Conservation (phyloP, 1,140 invertebrate genomes). For the Cheumatopsyche charites region DNA sequence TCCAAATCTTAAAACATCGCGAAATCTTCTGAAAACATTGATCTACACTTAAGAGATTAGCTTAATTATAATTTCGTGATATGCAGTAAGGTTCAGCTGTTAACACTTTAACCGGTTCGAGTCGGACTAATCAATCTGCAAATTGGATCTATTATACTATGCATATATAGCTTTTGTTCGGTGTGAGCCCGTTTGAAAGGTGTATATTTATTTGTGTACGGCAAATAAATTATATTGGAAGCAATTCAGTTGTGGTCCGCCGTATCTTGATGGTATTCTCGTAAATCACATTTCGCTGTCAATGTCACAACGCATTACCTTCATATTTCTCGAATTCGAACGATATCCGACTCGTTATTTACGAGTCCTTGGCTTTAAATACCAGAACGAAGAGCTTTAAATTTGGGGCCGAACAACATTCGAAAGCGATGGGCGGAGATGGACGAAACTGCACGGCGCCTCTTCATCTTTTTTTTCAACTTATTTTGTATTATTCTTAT, state of each 20-base stretch:
- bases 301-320: conserved; percentile 15
- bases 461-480: background rate
- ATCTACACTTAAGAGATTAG: background rate
- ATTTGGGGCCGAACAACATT: background rate
- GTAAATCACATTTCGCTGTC: conserved; percentile 17
- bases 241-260: background rate
- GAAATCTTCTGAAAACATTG: background rate
- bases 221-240: too few relatives aligned
- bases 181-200: too few relatives aligned
- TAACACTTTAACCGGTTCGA: conserved; percentile 16
- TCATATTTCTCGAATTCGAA: conserved; percentile 19
- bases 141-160: conserved; percentile 8
- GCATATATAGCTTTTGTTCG: too few relatives aligned
- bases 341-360: conserved; percentile 13
- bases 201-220: too few relatives aligned
- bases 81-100: background rate
- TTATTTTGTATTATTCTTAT: background rate
- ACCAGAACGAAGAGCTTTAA: conserved; percentile 13
- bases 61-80: conserved; percentile 12
- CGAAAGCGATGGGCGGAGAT: too few relatives aligned
- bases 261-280: conserved; percentile 22
- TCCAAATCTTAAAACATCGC: background rate
- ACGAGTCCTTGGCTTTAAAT: conserved; percentile 25
- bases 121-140: conserved; percentile 6
- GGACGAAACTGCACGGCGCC: too few relatives aligned